Evolutionary conservation across 2,797 vertebrate species (phyloP).

Genomic region (Anniella stebbinsi): DNA sequence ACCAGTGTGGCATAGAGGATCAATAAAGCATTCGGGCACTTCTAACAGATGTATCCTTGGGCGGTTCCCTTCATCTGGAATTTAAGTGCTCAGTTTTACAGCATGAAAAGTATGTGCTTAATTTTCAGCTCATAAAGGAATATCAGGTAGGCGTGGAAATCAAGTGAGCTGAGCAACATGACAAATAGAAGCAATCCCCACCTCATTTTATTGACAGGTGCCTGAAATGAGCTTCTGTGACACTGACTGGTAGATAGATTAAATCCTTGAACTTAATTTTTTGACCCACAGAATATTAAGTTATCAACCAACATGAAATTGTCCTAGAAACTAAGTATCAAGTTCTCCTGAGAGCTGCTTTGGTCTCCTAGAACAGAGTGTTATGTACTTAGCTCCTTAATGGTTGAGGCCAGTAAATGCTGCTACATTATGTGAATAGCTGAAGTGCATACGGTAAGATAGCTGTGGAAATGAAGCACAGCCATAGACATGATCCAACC

Average conservation of each 20-base stretch:
- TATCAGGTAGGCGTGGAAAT: conserved; percentile 5
- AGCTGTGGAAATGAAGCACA: not conserved
- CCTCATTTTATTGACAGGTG: conserved; percentile 10
- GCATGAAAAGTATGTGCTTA: not conserved
- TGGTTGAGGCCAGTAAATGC: conserved; percentile 2
- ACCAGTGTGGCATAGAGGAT: not conserved
- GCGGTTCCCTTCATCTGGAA: conserved; percentile 30
- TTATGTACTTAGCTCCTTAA: conserved; percentile 19
- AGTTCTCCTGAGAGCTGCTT: conserved; percentile 8
- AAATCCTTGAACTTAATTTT: not conserved
- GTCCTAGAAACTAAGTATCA: conserved; percentile 33
- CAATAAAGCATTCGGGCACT: conserved; percentile 31
- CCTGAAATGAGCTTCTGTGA: conserved; percentile 24
- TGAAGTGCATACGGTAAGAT: conserved; percentile 16
- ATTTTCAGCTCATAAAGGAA: conserved; percentile 17
- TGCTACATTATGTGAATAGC: conserved; percentile 25
- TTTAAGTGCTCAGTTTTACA: conserved; percentile 23
- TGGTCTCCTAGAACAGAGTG: conserved; percentile 5
- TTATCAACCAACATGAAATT: conserved; percentile 10
- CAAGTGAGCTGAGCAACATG: conserved; percentile 6
- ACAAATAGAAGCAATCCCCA: not conserved
- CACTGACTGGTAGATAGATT: conserved; percentile 20
- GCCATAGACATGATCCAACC: not conserved
- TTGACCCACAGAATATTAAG: conserved; percentile 7
- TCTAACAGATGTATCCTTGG: conserved; percentile 31